Evolutionary conservation across 1,140 invertebrate species (phyloP).

Genomic region (Eumeta japonica): DNA sequence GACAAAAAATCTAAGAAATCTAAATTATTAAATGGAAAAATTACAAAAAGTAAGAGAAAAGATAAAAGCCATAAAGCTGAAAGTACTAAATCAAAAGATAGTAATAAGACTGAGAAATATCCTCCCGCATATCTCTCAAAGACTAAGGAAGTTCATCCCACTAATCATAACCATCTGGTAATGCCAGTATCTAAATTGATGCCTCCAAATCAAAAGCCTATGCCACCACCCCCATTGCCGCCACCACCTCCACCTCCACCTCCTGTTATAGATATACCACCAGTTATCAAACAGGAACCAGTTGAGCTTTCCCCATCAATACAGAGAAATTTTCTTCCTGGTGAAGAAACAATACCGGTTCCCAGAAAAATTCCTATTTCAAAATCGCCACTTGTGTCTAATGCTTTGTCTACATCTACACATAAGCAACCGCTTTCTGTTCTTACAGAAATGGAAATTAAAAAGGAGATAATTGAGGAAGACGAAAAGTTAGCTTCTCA

Average conservation of each 20-base stretch:
- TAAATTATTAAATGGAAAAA: slow-evolving; percentile 60
- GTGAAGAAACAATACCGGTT: slow-evolving; percentile 46
- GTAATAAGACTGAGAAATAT: slow-evolving; percentile 47
- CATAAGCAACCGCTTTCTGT: slow-evolving; percentile 43
- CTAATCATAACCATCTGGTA: slow-evolving; percentile 44
- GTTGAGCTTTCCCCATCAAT: slow-evolving; percentile 20
- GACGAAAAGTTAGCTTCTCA: slow-evolving; percentile 73
- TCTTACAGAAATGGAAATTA: slow-evolving; percentile 41
- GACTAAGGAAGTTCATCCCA: slow-evolving; percentile 45
- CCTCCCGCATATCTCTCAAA: slow-evolving; percentile 39
- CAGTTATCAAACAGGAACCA: slow-evolving; percentile 46
- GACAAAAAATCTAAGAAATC: slow-evolving; percentile 64
- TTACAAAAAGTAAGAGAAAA: slow-evolving; percentile 67
- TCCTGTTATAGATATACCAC: slow-evolving; percentile 23
- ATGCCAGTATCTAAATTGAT: slow-evolving; percentile 28
- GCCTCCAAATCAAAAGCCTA: slow-evolving; percentile 21
- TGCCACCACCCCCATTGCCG: slow-evolving; percentile 10
- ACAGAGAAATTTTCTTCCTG: slow-evolving; percentile 14
- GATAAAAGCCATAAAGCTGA: slow-evolving; percentile 63
- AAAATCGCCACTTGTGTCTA: slow-evolving; percentile 41
- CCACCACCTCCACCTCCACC: slow-evolving; percentile 12
- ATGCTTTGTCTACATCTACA: slow-evolving; percentile 43
- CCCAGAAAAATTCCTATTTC: slow-evolving; percentile 48
- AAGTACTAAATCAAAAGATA: slow-evolving; percentile 52
- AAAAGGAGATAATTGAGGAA: slow-evolving; percentile 57